Percentiles rank a stretch among this genome's conserved stretches.
These are phyloP conservation scores for Lagopus muta DNA, from an alignment of 2,113 vertebrate genomes.

Conservation along the genomic window DNA sequence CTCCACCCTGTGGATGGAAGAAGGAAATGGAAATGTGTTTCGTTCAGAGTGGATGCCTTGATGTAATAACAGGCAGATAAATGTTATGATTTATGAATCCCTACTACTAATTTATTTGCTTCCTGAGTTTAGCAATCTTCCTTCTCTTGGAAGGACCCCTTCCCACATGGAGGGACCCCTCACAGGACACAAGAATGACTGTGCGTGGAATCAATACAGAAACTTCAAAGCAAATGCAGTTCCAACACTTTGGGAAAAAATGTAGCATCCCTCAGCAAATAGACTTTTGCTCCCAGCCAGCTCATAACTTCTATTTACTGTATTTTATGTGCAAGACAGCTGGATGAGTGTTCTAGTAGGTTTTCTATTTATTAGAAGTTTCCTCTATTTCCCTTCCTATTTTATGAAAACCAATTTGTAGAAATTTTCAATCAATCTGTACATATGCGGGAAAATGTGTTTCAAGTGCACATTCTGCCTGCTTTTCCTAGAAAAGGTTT, in stretches of 20 bases:
- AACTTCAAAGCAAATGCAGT: background rate
- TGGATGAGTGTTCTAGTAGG: background rate
- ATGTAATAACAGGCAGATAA: background rate
- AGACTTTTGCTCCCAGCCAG: background rate
- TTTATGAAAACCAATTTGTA: slow-evolving; percentile 66
- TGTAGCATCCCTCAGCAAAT: background rate
- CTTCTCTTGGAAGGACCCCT: background rate
- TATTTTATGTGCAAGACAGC: background rate
- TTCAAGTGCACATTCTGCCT: slow-evolving; percentile 43
- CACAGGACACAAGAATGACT: background rate
- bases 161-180: rapidly evolving
- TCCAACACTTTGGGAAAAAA: background rate
- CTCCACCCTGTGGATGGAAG: background rate
- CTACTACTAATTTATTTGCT: background rate
- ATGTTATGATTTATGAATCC: background rate
- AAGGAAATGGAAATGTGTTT: background rate
- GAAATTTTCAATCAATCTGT: slow-evolving; percentile 41
- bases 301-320: background rate
- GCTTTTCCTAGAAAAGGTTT: slow-evolving; percentile 61
- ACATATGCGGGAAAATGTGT: slow-evolving; percentile 39
- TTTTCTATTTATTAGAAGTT: slow-evolving; percentile 59
- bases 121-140: background rate
- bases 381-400: slow-evolving; percentile 13
- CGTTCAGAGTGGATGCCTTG: background rate
- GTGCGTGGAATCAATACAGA: background rate